phyloP scores from a whole-genome alignment of 2,797 vertebrate species.

The Mormyrops boulengeri region DNA sequence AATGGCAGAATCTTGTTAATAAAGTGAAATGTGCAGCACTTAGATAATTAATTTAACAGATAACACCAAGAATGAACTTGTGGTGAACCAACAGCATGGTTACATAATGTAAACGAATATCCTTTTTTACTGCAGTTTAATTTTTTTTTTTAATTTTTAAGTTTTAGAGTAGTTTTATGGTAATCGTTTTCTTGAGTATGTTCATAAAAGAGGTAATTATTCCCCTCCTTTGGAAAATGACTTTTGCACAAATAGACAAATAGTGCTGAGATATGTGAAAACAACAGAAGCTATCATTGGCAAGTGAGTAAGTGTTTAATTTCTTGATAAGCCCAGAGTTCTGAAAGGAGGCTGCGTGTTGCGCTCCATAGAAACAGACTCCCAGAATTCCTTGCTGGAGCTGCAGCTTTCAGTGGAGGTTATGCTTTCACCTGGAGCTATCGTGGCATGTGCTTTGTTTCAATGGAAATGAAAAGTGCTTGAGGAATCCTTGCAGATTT shows the following conservation, averaged over 20 bases:
- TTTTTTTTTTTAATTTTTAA: background rate
- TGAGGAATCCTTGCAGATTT: background rate
- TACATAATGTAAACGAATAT: background rate
- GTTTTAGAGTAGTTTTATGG: background rate
- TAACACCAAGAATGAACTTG: background rate
- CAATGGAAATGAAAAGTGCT: conserved; percentile 9
- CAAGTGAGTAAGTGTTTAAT: background rate
- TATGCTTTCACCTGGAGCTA: background rate
- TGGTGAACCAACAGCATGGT: background rate
- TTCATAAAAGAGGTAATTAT: conserved; percentile 15
- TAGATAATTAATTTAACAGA: background rate
- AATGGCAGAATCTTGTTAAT: background rate
- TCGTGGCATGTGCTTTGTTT: background rate
- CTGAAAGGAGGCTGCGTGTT: background rate
- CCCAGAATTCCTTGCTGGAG: background rate
- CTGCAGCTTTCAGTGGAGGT: background rate
- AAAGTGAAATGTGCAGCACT: background rate
- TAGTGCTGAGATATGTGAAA: background rate
- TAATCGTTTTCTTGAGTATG: background rate
- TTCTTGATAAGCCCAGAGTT: background rate
- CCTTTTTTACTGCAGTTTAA: background rate
- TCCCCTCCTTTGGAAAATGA: background rate
- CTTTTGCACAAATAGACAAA: background rate
- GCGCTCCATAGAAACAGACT: background rate
- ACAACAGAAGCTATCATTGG: background rate